A percentile compares a stretch with the other conserved stretches of the same genome.
Conservation (phyloP, 2,888 invertebrate species). For the Polyploca ridens region DNA sequence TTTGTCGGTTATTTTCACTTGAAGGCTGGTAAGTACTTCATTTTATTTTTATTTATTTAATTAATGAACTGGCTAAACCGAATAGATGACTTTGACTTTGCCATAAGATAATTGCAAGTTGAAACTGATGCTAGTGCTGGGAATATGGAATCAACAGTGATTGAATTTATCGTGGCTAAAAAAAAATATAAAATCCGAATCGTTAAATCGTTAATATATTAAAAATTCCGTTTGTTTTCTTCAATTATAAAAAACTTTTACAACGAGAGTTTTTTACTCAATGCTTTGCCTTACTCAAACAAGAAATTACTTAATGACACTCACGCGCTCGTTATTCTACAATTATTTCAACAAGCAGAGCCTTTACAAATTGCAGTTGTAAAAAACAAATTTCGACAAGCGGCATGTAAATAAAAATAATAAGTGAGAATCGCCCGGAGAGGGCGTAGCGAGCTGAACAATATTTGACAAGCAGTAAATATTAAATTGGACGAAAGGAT, state of each 20-base stretch:
- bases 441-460: constrained; percentile 63
- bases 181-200: too few relatives aligned
- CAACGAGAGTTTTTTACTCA: constrained; percentile 10
- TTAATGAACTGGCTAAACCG: too few relatives aligned
- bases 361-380: constrained; percentile 61
- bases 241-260: constrained; percentile 11
- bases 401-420: constrained; percentile 65
- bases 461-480: constrained; percentile 76
- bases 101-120: too few relatives aligned
- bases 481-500: constrained; percentile 70
- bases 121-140: too few relatives aligned
- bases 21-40: too few relatives aligned
- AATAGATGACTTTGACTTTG: too few relatives aligned
- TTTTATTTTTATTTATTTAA: too few relatives aligned
- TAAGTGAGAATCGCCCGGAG: constrained; percentile 52
- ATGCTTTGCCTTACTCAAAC: constrained; percentile 29
- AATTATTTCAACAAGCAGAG: constrained; percentile 50
- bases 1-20: too few relatives aligned
- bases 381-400: constrained; percentile 61
- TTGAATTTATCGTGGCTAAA: too few relatives aligned
- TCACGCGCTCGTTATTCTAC: constrained; percentile 43
- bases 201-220: too few relatives aligned
- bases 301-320: constrained; percentile 40
- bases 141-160: too few relatives aligned
- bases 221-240: background rate